Conservation (phyloP, 2,113 vertebrate species). For the Epinephelus fuscoguttatus region DNA sequence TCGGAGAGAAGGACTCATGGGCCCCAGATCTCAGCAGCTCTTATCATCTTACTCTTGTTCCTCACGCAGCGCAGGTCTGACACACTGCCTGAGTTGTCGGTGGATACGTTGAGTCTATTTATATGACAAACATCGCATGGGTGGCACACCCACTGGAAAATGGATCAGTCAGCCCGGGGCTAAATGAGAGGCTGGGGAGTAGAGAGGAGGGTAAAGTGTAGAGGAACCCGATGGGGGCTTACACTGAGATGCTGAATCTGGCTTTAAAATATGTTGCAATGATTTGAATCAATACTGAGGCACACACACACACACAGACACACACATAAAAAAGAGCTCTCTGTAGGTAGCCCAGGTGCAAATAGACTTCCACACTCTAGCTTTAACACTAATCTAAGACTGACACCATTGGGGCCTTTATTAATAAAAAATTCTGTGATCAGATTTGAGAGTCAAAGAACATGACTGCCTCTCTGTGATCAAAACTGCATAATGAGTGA, state of each 20-base stretch:
- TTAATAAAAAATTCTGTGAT: neutral
- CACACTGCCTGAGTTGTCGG: constrained; percentile 65
- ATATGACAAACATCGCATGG: constrained; percentile 71
- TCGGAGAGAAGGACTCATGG: constrained; percentile 27
- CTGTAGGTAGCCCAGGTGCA: neutral
- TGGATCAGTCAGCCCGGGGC: constrained; percentile 35
- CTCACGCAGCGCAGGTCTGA: constrained; percentile 42
- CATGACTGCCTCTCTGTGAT: neutral
- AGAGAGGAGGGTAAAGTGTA: neutral
- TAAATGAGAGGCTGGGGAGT: constrained; percentile 33
- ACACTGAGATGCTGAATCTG: constrained; percentile 5
- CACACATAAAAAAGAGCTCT: neutral
- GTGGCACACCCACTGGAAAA: constrained; percentile 35
- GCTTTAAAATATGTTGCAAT: constrained; percentile 2
- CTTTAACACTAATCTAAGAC: neutral
- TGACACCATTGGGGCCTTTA: neutral
- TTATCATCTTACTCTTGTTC: constrained; percentile 66
- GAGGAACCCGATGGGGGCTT: neutral
- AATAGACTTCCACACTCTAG: neutral
- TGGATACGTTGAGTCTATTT: constrained; percentile 66
- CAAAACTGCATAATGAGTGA: neutral
- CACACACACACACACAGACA: too few relatives aligned
- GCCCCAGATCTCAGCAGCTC: constrained; percentile 49
- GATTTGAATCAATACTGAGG: constrained; percentile 6
- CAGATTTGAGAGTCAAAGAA: neutral